Evolutionary conservation across 2,797 vertebrate species (phyloP).

Genomic region (Eremophila alpestris): DNA sequence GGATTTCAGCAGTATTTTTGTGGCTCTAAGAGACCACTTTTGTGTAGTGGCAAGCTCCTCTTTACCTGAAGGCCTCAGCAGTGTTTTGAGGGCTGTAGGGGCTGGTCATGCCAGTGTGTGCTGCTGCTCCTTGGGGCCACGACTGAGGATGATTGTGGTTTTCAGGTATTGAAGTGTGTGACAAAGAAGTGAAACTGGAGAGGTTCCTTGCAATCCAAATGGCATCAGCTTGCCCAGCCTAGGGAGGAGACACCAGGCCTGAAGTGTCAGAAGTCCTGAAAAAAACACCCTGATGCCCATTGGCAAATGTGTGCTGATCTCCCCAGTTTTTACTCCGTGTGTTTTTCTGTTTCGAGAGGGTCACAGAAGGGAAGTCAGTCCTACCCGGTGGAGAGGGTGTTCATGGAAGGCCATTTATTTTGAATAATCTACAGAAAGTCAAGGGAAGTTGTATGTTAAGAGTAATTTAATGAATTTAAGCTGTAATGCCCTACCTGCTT

Average conservation of each 20-base stretch:
- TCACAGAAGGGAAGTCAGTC: neutral
- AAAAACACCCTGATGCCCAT: accelerated
- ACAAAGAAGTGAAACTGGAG: neutral
- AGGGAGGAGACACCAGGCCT: neutral
- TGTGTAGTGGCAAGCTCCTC: neutral
- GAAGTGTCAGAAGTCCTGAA: neutral
- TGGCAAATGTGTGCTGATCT: accelerated
- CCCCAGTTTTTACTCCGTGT: accelerated
- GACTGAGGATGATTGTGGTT: neutral
- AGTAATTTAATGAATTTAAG: neutral
- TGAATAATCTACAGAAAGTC: slow-evolving; percentile 16
- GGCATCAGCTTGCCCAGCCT: neutral
- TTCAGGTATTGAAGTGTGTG: neutral
- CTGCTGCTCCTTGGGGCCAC: neutral
- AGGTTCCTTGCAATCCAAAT: neutral
- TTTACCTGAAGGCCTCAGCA: neutral
- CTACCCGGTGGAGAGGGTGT: accelerated
- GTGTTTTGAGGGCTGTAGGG: neutral
- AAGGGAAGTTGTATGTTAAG: slow-evolving; percentile 15
- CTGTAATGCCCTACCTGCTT: slow-evolving; percentile 31
- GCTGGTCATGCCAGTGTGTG: neutral
- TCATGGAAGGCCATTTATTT: neutral
- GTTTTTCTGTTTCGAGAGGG: neutral
- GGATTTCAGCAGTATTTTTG: neutral
- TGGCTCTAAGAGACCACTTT: neutral